Conservation (phyloP, 64 coral and sea anemone species). For the Stylophora pistillata region DNA sequence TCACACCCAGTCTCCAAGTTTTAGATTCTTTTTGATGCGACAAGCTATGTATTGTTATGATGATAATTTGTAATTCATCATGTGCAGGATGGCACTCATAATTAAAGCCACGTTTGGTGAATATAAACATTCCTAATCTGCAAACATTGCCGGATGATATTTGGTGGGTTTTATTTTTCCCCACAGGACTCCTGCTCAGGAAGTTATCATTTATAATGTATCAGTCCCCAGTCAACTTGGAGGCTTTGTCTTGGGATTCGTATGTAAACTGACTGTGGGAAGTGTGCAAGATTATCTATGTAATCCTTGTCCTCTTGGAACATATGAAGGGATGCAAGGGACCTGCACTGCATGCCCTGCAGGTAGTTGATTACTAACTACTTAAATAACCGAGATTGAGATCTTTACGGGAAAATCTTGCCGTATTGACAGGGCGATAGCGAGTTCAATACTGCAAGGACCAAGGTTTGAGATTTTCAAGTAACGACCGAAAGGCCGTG, state of each 20-base stretch:
- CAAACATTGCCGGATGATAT: neutral
- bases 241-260: neutral
- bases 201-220: conserved; percentile 1
- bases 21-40: no score
- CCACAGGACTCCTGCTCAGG: neutral
- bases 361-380: conserved; percentile 6
- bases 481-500: no score
- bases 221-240: neutral
- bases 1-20: no score
- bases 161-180: neutral
- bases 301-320: conserved; percentile 30
- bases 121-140: neutral
- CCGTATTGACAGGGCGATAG: no score
- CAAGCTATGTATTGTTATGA: no score
- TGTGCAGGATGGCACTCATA: no score
- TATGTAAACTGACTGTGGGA: neutral
- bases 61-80: no score
- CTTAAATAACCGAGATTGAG: no score
- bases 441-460: no score
- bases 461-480: no score
- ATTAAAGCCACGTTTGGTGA: neutral
- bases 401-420: no score
- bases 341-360: conserved; percentile 16
- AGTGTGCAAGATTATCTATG: neutral
- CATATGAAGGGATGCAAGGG: neutral